Conservation (phyloP, 2,888 invertebrate genomes). For the Acanthosepion esculentum region DNA sequence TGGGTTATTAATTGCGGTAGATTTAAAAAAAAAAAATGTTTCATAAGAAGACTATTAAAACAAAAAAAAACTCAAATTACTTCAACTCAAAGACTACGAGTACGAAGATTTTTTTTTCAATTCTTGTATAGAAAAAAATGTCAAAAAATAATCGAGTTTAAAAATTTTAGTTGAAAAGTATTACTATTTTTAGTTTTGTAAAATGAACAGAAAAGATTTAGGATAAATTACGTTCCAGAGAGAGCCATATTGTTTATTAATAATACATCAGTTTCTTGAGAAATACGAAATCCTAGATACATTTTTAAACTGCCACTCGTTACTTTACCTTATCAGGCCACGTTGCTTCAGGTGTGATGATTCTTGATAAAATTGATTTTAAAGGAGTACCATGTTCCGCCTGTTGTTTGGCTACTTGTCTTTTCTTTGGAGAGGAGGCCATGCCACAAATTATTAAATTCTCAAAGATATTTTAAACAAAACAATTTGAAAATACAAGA, state of each 20-base stretch:
- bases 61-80: too few species aligned
- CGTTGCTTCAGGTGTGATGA: conserved; percentile 58
- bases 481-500: not conserved
- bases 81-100: too few species aligned
- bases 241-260: not conserved
- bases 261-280: too few species aligned
- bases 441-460: conserved; percentile 44
- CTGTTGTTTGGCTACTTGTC: conserved; percentile 53
- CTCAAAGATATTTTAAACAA: not conserved
- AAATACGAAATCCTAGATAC: too few species aligned
- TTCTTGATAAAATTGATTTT: conserved; percentile 55
- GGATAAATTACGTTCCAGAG: not conserved
- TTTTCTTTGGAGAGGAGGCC: conserved; percentile 52
- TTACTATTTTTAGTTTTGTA: not conserved
- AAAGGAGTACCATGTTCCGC: conserved; percentile 51
- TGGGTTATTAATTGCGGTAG: too few species aligned
- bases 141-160: not conserved
- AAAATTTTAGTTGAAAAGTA: too few species aligned
- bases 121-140: too few species aligned
- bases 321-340: conserved; percentile 61
- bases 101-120: too few species aligned
- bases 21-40: too few species aligned
- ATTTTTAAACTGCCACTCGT: too few species aligned
- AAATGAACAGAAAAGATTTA: not conserved
- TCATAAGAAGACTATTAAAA: too few species aligned